Evolutionary conservation across 2,888 invertebrate species (phyloP).

Genomic region (Actias luna): DNA sequence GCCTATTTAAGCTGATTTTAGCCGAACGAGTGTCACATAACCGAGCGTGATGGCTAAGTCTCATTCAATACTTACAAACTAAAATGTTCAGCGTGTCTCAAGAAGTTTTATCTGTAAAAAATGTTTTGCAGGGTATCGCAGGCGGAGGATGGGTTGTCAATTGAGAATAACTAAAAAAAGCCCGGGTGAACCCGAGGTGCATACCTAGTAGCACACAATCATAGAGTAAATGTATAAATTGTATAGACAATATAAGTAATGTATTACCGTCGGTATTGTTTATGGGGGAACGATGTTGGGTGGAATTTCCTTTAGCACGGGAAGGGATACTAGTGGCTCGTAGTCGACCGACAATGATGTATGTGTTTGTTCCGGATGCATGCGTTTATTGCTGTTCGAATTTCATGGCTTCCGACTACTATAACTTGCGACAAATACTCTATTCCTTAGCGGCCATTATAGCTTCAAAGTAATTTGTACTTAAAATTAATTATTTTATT

Average conservation of each 20-base stretch:
- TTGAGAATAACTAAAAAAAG: too few relatives aligned
- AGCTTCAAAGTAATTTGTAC: not conserved
- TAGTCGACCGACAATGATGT: slow-evolving; percentile 27
- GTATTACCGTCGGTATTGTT: not conserved
- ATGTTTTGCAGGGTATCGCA: too few relatives aligned
- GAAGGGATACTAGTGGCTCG: slow-evolving; percentile 13
- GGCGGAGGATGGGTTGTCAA: too few relatives aligned
- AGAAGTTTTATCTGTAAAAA: too few relatives aligned
- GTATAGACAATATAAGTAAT: not conserved
- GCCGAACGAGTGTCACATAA: too few relatives aligned
- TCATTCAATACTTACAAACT: too few relatives aligned
- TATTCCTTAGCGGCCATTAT: not conserved
- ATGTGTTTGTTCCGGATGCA: slow-evolving; percentile 36
- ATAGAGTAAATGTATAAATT: not conserved
- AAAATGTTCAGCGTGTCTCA: too few relatives aligned
- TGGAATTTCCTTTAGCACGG: slow-evolving; percentile 7
- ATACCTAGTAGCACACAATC: too few relatives aligned
- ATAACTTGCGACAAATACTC: slow-evolving; percentile 10
- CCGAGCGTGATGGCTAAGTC: too few relatives aligned
- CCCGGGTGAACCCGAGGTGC: too few relatives aligned
- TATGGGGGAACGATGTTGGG: not conserved
- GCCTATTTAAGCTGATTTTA: too few relatives aligned
- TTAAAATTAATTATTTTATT: not conserved
- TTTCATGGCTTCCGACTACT: slow-evolving; percentile 23
- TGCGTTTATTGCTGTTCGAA: slow-evolving; percentile 30